Conservation (phyloP, 2,888 invertebrate genomes). For the Scaptodrosophila latifasciaeformis region DNA sequence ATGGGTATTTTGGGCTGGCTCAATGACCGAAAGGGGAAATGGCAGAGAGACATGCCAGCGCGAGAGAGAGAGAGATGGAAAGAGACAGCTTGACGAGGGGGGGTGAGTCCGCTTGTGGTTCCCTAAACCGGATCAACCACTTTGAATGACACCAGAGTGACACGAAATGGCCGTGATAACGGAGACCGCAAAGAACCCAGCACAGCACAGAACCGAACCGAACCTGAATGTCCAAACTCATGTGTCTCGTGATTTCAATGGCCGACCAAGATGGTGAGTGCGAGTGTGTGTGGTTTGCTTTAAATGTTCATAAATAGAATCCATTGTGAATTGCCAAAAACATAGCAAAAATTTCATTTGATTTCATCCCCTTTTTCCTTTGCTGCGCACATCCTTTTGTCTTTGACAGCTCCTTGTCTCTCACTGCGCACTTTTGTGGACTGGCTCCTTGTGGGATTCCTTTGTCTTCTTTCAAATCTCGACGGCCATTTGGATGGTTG, state of each 20-base stretch:
- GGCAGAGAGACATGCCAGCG: slow-evolving; percentile 21
- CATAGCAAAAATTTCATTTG: neutral
- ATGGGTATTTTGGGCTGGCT: slow-evolving; percentile 17
- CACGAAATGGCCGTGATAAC: slow-evolving; percentile 49
- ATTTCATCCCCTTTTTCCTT: slow-evolving; percentile 38
- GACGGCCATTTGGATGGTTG: slow-evolving; percentile 1
- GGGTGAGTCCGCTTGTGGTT: slow-evolving; percentile 21
- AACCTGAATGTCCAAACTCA: neutral
- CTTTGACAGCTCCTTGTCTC: slow-evolving; percentile 14
- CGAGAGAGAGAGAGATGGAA: slow-evolving; percentile 7
- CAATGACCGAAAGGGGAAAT: slow-evolving; percentile 31
- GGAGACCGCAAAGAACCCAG: slow-evolving; percentile 29
- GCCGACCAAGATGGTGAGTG: neutral
- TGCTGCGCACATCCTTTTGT: too few relatives aligned
- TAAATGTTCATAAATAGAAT: slow-evolving; percentile 47
- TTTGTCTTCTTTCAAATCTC: neutral
- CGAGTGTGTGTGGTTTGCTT: slow-evolving; percentile 15
- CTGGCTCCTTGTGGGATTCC: slow-evolving; percentile 18
- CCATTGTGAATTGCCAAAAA: slow-evolving; percentile 34
- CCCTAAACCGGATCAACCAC: slow-evolving; percentile 63
- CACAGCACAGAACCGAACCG: neutral
- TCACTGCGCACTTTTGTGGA: slow-evolving; percentile 19
- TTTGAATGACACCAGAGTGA: slow-evolving; percentile 28
- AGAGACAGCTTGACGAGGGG: slow-evolving; percentile 10
- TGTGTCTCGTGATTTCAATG: neutral